phyloP scores from a whole-genome alignment of 1,140 invertebrate genomes.

The Trichoplusia ni region DNA sequence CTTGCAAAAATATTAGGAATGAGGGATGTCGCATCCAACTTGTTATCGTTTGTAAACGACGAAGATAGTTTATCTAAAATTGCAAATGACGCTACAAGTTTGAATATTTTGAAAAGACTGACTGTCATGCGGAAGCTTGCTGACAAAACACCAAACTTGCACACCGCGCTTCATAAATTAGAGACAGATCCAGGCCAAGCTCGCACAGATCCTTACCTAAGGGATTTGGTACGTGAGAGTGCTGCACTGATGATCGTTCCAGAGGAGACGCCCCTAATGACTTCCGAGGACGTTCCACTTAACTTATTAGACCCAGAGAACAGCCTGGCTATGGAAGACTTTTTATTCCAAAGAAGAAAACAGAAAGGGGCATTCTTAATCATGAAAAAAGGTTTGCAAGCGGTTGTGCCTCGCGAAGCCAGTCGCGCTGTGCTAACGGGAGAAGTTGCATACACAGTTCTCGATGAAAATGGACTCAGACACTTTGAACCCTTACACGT shows the following conservation, averaged over 20 bases:
- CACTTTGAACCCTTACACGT: constrained; percentile 90
- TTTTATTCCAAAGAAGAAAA: constrained; percentile 84
- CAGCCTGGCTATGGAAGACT: constrained; percentile 88
- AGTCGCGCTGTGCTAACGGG: constrained; percentile 88
- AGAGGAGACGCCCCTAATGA: constrained; percentile 83
- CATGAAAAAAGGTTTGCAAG: constrained; percentile 88
- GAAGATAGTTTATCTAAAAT: constrained; percentile 83
- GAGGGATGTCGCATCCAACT: constrained; percentile 83
- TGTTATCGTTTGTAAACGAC: constrained; percentile 84
- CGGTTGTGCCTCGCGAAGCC: constrained; percentile 88
- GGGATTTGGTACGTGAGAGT: constrained; percentile 87
- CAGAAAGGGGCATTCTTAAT: constrained; percentile 86
- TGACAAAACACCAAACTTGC: constrained; percentile 84
- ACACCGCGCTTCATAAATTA: constrained; percentile 83
- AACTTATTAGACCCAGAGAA: constrained; percentile 85
- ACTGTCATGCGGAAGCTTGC: constrained; percentile 88
- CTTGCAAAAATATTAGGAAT: constrained; percentile 87
- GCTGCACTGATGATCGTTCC: constrained; percentile 86
- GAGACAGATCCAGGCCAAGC: constrained; percentile 85
- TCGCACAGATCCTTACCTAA: constrained; percentile 85
- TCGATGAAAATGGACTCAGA: constrained; percentile 89
- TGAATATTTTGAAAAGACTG: constrained; percentile 87
- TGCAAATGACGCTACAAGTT: constrained; percentile 83
- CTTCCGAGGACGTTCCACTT: constrained; percentile 86
- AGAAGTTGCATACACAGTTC: constrained; percentile 87